Conservation (phyloP, 35 echinoderm and acorn worm species). For the Apostichopus japonicus region DNA sequence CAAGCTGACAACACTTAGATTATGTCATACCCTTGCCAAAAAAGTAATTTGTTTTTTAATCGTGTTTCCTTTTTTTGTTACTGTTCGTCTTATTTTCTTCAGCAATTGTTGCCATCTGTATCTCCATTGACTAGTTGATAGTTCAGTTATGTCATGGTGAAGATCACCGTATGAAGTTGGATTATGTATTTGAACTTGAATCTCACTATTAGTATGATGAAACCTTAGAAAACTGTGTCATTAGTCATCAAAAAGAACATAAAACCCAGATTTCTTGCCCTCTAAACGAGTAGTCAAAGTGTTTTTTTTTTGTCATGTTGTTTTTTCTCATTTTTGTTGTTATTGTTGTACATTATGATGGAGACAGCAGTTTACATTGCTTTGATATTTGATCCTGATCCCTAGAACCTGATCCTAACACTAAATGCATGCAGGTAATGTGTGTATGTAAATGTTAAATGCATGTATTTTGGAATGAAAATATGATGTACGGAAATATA, state of each 20-base stretch:
- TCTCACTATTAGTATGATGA: neutral
- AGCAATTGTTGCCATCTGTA: too few species aligned
- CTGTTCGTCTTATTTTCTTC: too few species aligned
- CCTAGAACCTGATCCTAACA: neutral
- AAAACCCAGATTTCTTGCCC: neutral
- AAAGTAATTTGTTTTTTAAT: too few species aligned
- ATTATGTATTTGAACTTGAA: neutral
- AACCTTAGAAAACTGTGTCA: neutral
- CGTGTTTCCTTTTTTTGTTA: too few species aligned
- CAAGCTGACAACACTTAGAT: too few species aligned
- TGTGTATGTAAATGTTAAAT: constrained; percentile 18
- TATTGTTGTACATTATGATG: neutral
- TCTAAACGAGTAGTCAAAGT: neutral
- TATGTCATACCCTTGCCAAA: too few species aligned
- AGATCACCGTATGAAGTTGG: neutral
- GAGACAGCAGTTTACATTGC: neutral
- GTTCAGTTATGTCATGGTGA: too few species aligned
- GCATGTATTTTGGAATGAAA: constrained; percentile 42
- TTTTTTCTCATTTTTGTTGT: neutral
- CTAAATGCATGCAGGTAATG: constrained; percentile 16
- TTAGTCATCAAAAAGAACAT: neutral
- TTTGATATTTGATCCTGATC: neutral
- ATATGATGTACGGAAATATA: constrained; percentile 40
- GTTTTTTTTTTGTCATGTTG: too few species aligned
- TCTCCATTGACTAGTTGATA: too few species aligned